Percentiles rank a stretch among this genome's conserved stretches.
Evolutionary conservation across 2,113 vertebrate genomes (phyloP).

Genomic region (Gasterosteus nipponicus): DNA sequence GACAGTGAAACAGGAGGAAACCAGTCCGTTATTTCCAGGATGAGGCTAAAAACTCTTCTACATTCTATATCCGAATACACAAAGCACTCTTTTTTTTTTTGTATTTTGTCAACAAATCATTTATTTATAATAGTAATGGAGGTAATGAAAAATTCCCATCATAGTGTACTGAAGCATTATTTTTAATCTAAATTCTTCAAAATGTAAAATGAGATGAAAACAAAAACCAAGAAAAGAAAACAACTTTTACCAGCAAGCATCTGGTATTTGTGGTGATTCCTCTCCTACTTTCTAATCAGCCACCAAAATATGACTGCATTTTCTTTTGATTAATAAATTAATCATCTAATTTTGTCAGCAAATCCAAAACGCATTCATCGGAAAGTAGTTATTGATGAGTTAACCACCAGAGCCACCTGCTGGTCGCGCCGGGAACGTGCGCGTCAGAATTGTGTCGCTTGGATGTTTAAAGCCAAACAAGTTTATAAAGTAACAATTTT

Average conservation of each 20-base stretch:
- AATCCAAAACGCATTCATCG: neutral
- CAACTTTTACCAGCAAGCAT: neutral
- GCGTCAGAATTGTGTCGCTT: constrained; percentile 3
- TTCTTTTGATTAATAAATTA: neutral
- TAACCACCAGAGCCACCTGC: constrained; percentile 64
- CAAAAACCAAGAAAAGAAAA: neutral
- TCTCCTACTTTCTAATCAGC: constrained; percentile 1
- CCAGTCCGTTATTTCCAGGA: constrained; percentile 1
- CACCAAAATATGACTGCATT: neutral
- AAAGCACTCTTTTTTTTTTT: too few relatives aligned
- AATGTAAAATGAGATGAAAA: neutral
- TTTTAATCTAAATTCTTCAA: constrained; percentile 15
- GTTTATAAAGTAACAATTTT: neutral
- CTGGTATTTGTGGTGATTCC: neutral
- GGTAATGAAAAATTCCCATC: neutral
- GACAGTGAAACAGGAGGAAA: neutral
- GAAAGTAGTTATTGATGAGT: neutral
- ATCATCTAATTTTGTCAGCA: neutral
- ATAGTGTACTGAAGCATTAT: constrained; percentile 7
- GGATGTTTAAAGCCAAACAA: constrained; percentile 18
- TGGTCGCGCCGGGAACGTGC: constrained; percentile 38
- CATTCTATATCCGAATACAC: neutral
- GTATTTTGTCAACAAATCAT: neutral
- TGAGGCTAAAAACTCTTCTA: constrained; percentile 2
- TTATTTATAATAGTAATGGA: neutral